These are phyloP conservation scores for Echeneis naucrates DNA, from an alignment of 2,797 vertebrate species.

Conservation along the genomic window DNA sequence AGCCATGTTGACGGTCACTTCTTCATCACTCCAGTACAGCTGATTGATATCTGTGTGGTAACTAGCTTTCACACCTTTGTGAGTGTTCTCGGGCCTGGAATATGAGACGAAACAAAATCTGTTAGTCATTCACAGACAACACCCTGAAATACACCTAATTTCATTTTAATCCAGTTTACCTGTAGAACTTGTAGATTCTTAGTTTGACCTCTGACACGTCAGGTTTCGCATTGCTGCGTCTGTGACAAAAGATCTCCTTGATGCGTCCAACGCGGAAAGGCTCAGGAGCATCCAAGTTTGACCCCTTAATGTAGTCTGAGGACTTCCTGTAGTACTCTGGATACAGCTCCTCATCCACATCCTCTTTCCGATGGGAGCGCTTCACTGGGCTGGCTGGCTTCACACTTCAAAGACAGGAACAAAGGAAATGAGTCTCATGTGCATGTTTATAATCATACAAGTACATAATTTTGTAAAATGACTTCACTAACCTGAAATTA, in stretches of 20 bases:
- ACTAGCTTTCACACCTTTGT: conserved; percentile 90
- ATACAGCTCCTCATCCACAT: conserved; percentile 93
- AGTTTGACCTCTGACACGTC: conserved; percentile 91
- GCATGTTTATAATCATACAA: background rate
- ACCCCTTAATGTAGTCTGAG: conserved; percentile 98
- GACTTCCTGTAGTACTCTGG: conserved; percentile 97
- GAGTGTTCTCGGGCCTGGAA: conserved; percentile 94
- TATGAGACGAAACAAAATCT: background rate
- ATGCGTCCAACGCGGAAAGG: conserved; percentile 93
- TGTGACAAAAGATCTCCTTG: conserved; percentile 91
- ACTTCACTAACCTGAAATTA: conserved; percentile 85
- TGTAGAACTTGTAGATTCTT: conserved; percentile 92
- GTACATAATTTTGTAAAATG: background rate
- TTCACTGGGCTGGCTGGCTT: conserved; percentile 92
- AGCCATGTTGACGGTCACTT: conserved; percentile 87
- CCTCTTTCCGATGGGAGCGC: conserved; percentile 90
- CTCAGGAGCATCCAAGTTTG: conserved; percentile 93
- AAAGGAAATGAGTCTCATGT: background rate
- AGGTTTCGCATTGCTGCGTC: conserved; percentile 88
- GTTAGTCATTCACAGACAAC: background rate
- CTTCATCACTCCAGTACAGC: conserved; percentile 97
- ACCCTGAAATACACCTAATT: background rate
- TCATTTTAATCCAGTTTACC: conserved; percentile 71
- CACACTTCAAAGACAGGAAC: conserved; percentile 81
- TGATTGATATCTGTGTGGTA: conserved; percentile 96